Base-by-base conservation (phyloP, 2,888 invertebrate genomes). In the Hirtodrosophila cameraria region DNA sequence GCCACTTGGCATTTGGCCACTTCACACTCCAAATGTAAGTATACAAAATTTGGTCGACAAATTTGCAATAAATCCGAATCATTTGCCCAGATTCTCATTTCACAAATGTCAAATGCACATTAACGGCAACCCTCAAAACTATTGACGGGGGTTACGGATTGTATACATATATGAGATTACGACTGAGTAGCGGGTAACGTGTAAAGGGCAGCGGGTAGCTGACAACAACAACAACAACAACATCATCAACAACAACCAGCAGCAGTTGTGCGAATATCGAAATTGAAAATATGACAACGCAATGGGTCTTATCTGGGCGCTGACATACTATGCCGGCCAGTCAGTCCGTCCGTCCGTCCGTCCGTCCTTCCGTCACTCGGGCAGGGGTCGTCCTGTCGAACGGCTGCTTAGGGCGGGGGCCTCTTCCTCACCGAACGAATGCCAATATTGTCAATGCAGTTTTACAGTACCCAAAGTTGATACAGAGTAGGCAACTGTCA, bases 21-120 rank as follows among this genome's bases (percentile, higher is more conserved):
- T 85, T 83, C 70, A 60, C 86, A 81, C 86, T 81, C 80, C 5
- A 18, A n/a, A 85, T 81, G 80, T 86, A 81, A 81, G 80, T 83
- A 73, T 70, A 65, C 80, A 83, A 83, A 86, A 81, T 86, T 81
- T 83, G 83, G 54, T 75, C 70, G 80, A 86, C 80, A 81, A 81
- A 81, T 81, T 81, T 81, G 86, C 80, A 57, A 81, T 81, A 81
- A 81, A 81, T 81, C 80, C 80, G 77, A 73, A 79, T 81, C 81
- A 81, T 81, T 81, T 81, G 86, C 83, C 77, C 86, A 63, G 83
- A 86, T 86, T 81, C 86, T 83, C 83, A 81, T 81, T 81, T 81
- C 76, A 75, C 83, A 79, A 81, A 81, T 73, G 80, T 81, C 80
- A 81, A 81, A 81, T 79, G 86, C 80, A 81, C 80, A 86, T 81